Base-by-base conservation (phyloP, 1,140 invertebrate species). In the Branchinecta lynchi region DNA sequence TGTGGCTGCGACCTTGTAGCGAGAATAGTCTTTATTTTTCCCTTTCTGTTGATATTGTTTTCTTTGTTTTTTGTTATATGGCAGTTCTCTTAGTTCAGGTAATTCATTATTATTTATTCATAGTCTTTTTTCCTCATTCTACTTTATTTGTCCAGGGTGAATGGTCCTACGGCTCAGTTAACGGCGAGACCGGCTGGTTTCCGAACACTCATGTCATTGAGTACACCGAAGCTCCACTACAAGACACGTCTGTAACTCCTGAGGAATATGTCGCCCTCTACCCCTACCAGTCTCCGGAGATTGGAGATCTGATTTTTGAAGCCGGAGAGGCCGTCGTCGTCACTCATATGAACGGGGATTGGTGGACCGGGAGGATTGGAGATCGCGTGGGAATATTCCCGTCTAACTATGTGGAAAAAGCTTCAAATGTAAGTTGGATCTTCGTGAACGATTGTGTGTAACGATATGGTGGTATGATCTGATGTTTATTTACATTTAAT, bases 351-450 rank as follows among this genome's bases (percentile, higher is more conserved):
- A 92, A 96, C 72, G 94, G 93, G 7, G 94, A 98, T 76, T 98
- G 96, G 96, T 98, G 96, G 96, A 96, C 93, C 9, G 96, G 96
- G 46, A 85, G 84, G 67, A 87, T 96, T 73, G 90, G 86, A 60
- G 86, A 86, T 51, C 86, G 86, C 72, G 85, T 82, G 12, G 96
- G 96, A 21, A 94, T 98, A 72, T 99, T 99, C 79, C 96, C 96
- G 0, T 91, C 88, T 0, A 95, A 94, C 82, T 94, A 93, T 79
- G 91, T 94, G 20, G 85, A 88, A 74, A 84, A 83, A 73, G 81
- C 79, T 44, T 60, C 51, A 20, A 60, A 60, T 60, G 51, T 60
- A 60, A 60, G 51, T 32, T 32, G 32, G 32, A 32, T 32, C 32
- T 32, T 32, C 32, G 32, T 32, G 32, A 32, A 32, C 32, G 32